Evolutionary conservation across 2,113 vertebrate genomes (phyloP), one percentile per base, ranked within the genome.

Genomic region (Sinosuthora webbiana): DNA sequence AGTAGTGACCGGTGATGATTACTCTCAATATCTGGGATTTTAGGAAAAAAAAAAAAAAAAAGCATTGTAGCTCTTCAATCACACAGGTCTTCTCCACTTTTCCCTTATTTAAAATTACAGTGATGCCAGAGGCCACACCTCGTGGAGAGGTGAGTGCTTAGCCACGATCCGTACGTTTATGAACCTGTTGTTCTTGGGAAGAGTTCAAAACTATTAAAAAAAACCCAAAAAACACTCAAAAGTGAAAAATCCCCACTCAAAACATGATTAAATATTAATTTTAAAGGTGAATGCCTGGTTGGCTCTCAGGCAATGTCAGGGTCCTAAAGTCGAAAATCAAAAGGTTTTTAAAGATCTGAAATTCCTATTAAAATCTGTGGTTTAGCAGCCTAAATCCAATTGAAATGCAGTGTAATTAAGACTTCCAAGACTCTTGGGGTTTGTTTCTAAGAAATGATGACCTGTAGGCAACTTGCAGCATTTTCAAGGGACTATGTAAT

Each of bases 401-500:
- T 89, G 71, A 83, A 95, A 92, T 74, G 55, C 0, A 0, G 44
- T 24, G 20, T 74, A 91, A 90, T 93, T 95, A 94, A 93, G n/a
- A 22, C 14, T 83, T 92, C 27, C 22, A 39, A 71, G 52, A 37
- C 56, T 42, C 76, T 67, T 90, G 78, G 68, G 63, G 47, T 67
- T 86, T 93, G 33, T 85, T 95, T 89, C 83, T 80, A 52, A 91
- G 69, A 89, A 87, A 89, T 74, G 1, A 47, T 74, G 75, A 87
- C 68, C 79, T 63, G 21, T 86, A 64, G 82, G 71, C n/a, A 94
- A 83, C 63, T 86, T 87, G 9, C 50, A 80, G 15, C 2, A 18
- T 82, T 91, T 87, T 85, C 73, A 87, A 82, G 64, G 60, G 44
- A 71, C 56, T 71, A 10, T 42, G 49, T 49, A 88, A 87, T 91